These are phyloP conservation scores for Corythaeola cristata DNA, from an alignment of 2,113 vertebrate species.

Conservation along the genomic window DNA sequence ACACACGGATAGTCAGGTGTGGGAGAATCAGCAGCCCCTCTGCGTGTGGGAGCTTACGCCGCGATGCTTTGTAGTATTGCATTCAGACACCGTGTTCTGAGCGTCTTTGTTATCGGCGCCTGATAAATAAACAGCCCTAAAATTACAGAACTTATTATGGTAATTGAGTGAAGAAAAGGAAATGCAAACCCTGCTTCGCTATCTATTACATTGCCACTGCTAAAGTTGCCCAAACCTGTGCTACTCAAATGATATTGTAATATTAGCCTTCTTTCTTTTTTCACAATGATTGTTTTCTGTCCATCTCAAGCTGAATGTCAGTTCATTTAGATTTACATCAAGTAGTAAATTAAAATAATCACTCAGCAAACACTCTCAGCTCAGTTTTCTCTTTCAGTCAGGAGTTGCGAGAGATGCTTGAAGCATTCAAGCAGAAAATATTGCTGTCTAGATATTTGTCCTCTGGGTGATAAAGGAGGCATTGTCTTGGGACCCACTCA, in stretches of 20 bases:
- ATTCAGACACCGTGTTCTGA: constrained; percentile 63
- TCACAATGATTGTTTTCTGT: constrained; percentile 85
- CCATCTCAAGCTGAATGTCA: constrained; percentile 87
- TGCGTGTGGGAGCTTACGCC: constrained; percentile 27
- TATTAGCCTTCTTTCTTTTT: constrained; percentile 69
- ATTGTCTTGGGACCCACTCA: constrained; percentile 90
- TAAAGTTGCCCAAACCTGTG: constrained; percentile 76
- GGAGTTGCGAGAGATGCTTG: constrained; percentile 83
- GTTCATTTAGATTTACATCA: constrained; percentile 99
- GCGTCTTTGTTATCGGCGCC: constrained; percentile 72
- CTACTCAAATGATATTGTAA: constrained; percentile 69
- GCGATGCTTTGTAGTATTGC: constrained; percentile 65
- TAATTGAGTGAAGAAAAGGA: constrained; percentile 75
- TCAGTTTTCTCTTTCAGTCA: constrained; percentile 84
- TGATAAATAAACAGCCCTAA: constrained; percentile 81
- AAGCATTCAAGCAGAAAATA: constrained; percentile 92
- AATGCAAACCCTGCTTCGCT: constrained; percentile 44
- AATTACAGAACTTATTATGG: constrained; percentile 82
- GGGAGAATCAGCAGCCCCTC: constrained; percentile 7
- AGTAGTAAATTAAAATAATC: constrained; percentile 98
- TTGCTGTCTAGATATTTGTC: constrained; percentile 96
- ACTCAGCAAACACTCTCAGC: constrained; percentile 88
- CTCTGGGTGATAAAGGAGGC: constrained; percentile 92
- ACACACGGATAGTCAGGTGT: constrained; percentile 52
- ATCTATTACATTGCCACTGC: constrained; percentile 51